Conservation (phyloP, 1,140 invertebrate species). For the Megalonaias nervosa region DNA sequence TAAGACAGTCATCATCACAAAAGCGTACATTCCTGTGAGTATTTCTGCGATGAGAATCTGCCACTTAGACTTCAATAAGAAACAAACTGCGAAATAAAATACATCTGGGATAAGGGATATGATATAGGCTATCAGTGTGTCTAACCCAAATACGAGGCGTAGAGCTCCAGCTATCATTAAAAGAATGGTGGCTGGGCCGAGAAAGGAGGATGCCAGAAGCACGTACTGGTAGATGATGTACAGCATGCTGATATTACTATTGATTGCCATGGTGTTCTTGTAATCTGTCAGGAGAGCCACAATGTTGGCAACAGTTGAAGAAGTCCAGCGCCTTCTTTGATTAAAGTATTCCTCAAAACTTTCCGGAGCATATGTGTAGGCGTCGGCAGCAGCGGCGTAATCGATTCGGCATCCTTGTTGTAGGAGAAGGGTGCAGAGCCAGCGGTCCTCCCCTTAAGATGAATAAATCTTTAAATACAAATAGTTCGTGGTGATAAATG, state of each 20-base stretch:
- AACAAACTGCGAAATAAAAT: constrained; percentile 73
- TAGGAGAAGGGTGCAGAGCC: constrained; percentile 78
- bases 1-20: constrained; percentile 68
- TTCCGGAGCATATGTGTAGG: constrained; percentile 95
- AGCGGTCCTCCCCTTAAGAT: constrained; percentile 76
- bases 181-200: constrained; percentile 79
- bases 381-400: constrained; percentile 98
- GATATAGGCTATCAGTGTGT: constrained; percentile 66
- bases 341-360: constrained; percentile 77
- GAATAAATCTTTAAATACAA: too few species aligned
- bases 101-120: constrained; percentile 72
- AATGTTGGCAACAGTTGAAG: constrained; percentile 80
- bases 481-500: too few species aligned
- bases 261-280: constrained; percentile 88
- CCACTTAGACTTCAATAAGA: constrained; percentile 69
- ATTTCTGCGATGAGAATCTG: constrained; percentile 69
- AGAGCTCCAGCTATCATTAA: constrained; percentile 73
- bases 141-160: constrained; percentile 74
- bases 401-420: constrained; percentile 81
- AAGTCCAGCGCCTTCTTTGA: constrained; percentile 78
- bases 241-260: constrained; percentile 95
- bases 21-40: constrained; percentile 63
- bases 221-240: constrained; percentile 92
- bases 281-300: constrained; percentile 74
- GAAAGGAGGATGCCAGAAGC: constrained; percentile 38